These are phyloP conservation scores for Oasisia sp. DNA, from an alignment of 2,888 invertebrate species.

Conservation along the genomic window DNA sequence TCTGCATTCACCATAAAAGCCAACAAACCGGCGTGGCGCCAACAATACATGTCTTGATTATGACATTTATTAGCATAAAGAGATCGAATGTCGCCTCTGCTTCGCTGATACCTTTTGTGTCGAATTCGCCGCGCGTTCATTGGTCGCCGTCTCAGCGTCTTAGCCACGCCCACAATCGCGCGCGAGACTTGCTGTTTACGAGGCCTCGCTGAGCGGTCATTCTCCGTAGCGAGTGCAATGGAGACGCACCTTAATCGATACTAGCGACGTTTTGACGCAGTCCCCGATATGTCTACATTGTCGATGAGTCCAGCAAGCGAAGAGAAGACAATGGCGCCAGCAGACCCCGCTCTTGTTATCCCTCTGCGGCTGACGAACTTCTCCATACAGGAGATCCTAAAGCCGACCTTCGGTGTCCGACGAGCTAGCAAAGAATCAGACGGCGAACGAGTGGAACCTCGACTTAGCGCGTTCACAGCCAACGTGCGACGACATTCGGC, in stretches of 20 bases:
- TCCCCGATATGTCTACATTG: not conserved
- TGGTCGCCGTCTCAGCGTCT: not conserved
- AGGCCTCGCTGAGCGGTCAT: not conserved
- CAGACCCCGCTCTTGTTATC: not conserved
- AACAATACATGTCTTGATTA: constrained; percentile 17
- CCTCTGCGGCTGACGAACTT: not conserved
- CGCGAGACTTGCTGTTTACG: not conserved
- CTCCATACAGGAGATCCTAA: not conserved
- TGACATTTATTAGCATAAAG: not conserved
- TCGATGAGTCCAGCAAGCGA: not conserved
- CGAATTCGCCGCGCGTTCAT: not conserved
- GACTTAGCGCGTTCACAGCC: not conserved
- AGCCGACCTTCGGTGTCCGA: constrained; percentile 1
- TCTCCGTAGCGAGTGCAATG: not conserved
- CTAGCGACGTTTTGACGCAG: not conserved
- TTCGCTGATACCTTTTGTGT: not conserved
- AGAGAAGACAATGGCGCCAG: not conserved
- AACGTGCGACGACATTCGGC: not conserved
- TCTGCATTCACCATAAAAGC: not conserved
- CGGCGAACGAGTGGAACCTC: not conserved
- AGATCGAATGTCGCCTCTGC: not conserved
- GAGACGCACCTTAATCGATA: not conserved
- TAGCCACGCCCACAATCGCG: constrained; percentile 1
- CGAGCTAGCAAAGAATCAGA: not conserved
- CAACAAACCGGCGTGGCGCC: not conserved